Percentiles rank a stretch among this genome's conserved stretches.
Conservation (phyloP, 2,888 invertebrate genomes). For the Scaptodrosophila latifasciaeformis region DNA sequence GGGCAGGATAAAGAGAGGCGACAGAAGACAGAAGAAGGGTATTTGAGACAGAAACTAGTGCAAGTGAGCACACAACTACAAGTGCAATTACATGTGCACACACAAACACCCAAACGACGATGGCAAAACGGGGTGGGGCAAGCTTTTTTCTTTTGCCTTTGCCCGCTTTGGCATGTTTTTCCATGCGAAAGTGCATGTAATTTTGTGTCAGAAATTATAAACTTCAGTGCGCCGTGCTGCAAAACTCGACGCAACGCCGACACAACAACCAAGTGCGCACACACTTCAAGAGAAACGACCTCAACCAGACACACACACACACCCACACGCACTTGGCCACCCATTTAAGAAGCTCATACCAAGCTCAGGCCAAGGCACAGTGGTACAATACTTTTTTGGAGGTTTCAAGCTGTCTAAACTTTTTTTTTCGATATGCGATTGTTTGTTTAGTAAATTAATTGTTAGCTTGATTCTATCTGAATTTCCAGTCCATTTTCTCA, state of each 20-base stretch:
- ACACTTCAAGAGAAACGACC: constrained; percentile 1
- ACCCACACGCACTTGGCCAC: background rate
- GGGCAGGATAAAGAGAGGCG: background rate
- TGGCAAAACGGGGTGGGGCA: constrained; percentile 6
- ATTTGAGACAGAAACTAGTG: constrained; percentile 28
- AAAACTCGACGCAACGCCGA: background rate
- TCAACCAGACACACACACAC: constrained; percentile 8
- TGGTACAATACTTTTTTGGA: background rate
- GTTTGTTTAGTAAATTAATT: too few species aligned
- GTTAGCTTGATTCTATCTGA: too few species aligned
- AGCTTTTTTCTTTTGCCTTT: background rate
- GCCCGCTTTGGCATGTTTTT: background rate
- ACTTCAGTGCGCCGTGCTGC: constrained; percentile 27
- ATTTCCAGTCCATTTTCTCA: too few species aligned
- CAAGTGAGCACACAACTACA: constrained; percentile 40
- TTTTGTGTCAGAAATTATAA: constrained; percentile 58
- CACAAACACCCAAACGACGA: constrained; percentile 1
- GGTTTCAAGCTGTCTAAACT: too few species aligned
- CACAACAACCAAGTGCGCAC: constrained; percentile 17
- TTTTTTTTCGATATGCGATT: too few species aligned
- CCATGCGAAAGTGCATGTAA: constrained; percentile 47
- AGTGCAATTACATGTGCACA: constrained; percentile 48
- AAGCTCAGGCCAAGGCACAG: background rate
- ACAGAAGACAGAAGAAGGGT: background rate
- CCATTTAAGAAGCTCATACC: background rate